Percentiles rank a stretch among this genome's conserved stretches.
Conservation (phyloP, 2,888 invertebrate species). For the Caenorhabditis doughertyi region DNA sequence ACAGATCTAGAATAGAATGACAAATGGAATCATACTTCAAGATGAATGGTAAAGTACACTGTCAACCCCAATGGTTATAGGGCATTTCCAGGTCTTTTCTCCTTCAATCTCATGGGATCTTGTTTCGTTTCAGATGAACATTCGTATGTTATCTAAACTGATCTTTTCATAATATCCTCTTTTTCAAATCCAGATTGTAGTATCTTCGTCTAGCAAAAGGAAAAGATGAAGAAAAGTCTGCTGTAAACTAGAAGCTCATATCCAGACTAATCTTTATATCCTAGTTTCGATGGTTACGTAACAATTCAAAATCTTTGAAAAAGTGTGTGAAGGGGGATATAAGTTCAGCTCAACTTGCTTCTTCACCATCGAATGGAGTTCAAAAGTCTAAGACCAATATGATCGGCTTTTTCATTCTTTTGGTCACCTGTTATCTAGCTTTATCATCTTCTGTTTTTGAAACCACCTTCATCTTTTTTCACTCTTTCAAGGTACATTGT, state of each 20-base stretch:
- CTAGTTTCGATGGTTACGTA: background rate
- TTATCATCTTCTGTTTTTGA: constrained; percentile 16
- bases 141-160: background rate
- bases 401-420: background rate
- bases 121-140: background rate
- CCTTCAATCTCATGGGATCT: background rate
- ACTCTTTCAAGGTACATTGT: constrained; percentile 12
- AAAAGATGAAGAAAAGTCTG: background rate
- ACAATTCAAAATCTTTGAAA: background rate
- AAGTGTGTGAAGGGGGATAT: background rate
- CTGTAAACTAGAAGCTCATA: background rate
- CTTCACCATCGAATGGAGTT: background rate
- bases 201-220: background rate
- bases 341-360: constrained; percentile 30
- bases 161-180: background rate
- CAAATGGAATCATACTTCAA: background rate
- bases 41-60: background rate
- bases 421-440: constrained; percentile 2
- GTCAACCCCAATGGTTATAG: constrained; percentile 4
- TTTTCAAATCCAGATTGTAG: constrained; percentile 11
- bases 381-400: constrained; percentile 30
- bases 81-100: constrained; percentile 2
- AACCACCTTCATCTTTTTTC: constrained; percentile 1
- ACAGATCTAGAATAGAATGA: background rate
- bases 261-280: constrained; percentile 16